These are phyloP conservation scores for Bradysia coprophila DNA, from an alignment of 1,140 invertebrate genomes.

Conservation along the genomic window DNA sequence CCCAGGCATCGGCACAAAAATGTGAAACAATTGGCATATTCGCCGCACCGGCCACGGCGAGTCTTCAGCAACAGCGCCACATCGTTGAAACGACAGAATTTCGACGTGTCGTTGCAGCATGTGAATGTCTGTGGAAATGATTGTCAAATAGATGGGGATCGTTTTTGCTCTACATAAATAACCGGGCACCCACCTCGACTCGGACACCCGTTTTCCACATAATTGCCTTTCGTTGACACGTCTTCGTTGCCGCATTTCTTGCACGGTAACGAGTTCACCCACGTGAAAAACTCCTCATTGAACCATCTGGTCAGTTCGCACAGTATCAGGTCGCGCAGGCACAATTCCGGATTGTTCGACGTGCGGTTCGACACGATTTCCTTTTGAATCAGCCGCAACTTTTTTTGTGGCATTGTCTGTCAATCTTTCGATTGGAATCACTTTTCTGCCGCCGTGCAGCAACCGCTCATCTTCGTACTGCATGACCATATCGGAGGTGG, in stretches of 20 bases:
- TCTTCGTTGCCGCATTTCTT: conserved; percentile 33
- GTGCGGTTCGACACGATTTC: conserved; percentile 28
- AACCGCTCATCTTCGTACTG: conserved; percentile 41
- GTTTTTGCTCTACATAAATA: too few relatives aligned
- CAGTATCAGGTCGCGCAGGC: conserved; percentile 54
- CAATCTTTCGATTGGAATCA: conserved; percentile 39
- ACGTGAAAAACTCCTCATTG: conserved; percentile 77
- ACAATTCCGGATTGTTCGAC: conserved; percentile 25
- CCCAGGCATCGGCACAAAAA: conserved; percentile 66
- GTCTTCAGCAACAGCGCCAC: conserved; percentile 57
- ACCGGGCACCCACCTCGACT: conserved; percentile 32
- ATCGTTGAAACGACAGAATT: conserved; percentile 56
- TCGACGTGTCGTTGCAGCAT: conserved; percentile 28
- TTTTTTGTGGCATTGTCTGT: conserved; percentile 37
- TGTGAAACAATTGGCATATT: conserved; percentile 94
- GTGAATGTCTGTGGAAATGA: conserved; percentile 4
- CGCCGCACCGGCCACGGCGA: conserved; percentile 74
- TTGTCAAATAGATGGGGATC: too few relatives aligned
- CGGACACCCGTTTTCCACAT: conserved; percentile 27
- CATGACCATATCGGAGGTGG: conserved; percentile 34
- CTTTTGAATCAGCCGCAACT: conserved; percentile 38
- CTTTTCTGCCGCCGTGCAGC: conserved; percentile 30
- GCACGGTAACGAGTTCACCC: conserved; percentile 70
- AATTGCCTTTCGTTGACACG: conserved; percentile 14
- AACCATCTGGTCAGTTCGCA: conserved; percentile 76